Evolutionary conservation across 2,888 invertebrate genomes (phyloP).

Genomic region (Liopterus haemorrhoidalis): DNA sequence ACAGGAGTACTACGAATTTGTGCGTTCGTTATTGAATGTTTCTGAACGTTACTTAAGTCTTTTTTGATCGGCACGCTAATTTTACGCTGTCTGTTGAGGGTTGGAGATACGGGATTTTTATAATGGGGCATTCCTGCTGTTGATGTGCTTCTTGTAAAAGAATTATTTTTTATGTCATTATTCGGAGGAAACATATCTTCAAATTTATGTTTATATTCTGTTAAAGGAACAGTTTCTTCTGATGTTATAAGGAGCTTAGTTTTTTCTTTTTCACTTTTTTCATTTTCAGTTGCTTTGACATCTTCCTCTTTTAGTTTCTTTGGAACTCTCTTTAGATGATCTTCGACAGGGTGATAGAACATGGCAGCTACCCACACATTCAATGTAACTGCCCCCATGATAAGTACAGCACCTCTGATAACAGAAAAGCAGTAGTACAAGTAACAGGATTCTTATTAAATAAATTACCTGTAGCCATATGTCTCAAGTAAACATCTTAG

Average conservation of each 20-base stretch:
- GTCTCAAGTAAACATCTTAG: constrained; percentile 62
- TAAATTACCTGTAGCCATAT: constrained; percentile 66
- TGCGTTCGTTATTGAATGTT: constrained; percentile 40
- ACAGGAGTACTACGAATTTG: constrained; percentile 61
- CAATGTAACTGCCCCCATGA: constrained; percentile 74
- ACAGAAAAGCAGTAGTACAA: constrained; percentile 40
- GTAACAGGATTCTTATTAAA: constrained; percentile 18
- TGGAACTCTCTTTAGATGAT: constrained; percentile 66
- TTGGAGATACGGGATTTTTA: constrained; percentile 42
- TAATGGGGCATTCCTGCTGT: constrained; percentile 61
- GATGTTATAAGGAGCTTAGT: constrained; percentile 37
- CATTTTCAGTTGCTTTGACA: constrained; percentile 36
- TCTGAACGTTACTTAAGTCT: constrained; percentile 40
- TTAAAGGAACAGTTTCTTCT: constrained; percentile 35
- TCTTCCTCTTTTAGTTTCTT: constrained; percentile 39
- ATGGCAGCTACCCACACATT: constrained; percentile 81
- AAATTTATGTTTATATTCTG: constrained; percentile 33
- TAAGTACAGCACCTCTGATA: constrained; percentile 74
- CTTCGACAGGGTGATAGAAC: constrained; percentile 77
- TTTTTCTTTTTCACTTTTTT: constrained; percentile 41
- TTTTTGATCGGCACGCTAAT: constrained; percentile 55
- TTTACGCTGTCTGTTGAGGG: constrained; percentile 52
- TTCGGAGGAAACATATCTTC: constrained; percentile 39
- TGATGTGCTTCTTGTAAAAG: constrained; percentile 63
- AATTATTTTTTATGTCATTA: constrained; percentile 40